These are phyloP conservation scores for Chaitophorus viminalis DNA, from an alignment of 2,888 invertebrate species.

Conservation along the genomic window DNA sequence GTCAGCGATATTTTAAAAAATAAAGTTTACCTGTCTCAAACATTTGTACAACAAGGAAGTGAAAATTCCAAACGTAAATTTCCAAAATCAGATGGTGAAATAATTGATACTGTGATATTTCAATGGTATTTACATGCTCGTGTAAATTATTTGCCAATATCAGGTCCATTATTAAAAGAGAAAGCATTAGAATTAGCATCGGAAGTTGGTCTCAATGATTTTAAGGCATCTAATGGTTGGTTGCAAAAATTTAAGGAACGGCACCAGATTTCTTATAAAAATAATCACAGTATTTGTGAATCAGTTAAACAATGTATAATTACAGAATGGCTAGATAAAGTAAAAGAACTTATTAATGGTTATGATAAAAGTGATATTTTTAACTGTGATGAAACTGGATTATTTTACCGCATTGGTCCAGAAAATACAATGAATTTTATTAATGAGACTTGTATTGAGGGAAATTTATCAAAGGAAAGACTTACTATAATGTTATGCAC, in stretches of 20 bases:
- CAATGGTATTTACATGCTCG: constrained; percentile 34
- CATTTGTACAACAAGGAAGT: constrained; percentile 21
- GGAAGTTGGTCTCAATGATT: constrained; percentile 53
- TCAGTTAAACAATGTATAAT: constrained; percentile 24
- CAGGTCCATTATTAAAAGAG: constrained; percentile 42
- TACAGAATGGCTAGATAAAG: constrained; percentile 36
- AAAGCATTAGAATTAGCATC: constrained; percentile 54
- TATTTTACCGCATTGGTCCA: constrained; percentile 42
- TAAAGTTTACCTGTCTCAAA: constrained; percentile 34
- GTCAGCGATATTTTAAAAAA: constrained; percentile 44
- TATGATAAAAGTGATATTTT: constrained; percentile 57
- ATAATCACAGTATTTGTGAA: constrained; percentile 31
- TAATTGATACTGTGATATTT: constrained; percentile 37
- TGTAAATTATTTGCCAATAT: constrained; percentile 28
- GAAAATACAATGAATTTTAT: constrained; percentile 34
- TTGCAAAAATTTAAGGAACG: constrained; percentile 59
- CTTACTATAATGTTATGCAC: constrained; percentile 47
- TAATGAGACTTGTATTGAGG: constrained; percentile 29
- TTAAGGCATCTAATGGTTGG: constrained; percentile 63
- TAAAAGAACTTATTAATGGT: constrained; percentile 6
- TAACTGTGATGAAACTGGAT: constrained; percentile 49
- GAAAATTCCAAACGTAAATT: constrained; percentile 28
- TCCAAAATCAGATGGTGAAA: constrained; percentile 20
- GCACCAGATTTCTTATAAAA: constrained; percentile 56
- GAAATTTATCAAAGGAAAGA: constrained; percentile 56